Percentiles rank a stretch among this genome's conserved stretches.
These are phyloP conservation scores for Branchinecta lynchi DNA, from an alignment of 1,140 invertebrate species.

Conservation along the genomic window DNA sequence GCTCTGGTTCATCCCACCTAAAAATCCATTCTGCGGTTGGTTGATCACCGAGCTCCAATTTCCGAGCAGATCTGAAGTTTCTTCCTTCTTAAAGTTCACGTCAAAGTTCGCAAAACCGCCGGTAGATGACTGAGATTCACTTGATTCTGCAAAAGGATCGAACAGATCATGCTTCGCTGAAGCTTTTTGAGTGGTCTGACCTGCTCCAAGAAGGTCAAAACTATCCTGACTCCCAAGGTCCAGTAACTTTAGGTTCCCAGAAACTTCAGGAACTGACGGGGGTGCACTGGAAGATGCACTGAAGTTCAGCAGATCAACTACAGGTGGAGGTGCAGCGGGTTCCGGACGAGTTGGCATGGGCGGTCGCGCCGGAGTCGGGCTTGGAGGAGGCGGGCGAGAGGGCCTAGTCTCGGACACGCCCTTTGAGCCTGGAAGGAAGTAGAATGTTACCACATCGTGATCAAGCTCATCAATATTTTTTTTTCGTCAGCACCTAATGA, in stretches of 20 bases:
- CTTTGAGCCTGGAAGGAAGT: slow-evolving; percentile 2
- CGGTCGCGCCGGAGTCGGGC: slow-evolving; percentile 14
- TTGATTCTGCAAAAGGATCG: slow-evolving; percentile 24
- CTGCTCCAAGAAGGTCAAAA: slow-evolving; percentile 13
- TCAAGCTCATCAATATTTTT: too few species aligned
- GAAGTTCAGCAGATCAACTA: slow-evolving; percentile 38
- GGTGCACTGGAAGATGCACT: slow-evolving; percentile 24
- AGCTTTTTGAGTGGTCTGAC: slow-evolving; percentile 20
- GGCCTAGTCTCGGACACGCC: not conserved
- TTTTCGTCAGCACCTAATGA: too few species aligned
- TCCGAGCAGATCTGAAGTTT: slow-evolving; percentile 17
- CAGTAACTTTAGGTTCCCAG: slow-evolving; percentile 45
- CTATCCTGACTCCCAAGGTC: slow-evolving; percentile 19
- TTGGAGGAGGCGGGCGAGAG: slow-evolving; percentile 12
- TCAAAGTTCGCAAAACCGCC: slow-evolving; percentile 7
- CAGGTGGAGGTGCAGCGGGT: slow-evolving; percentile 21
- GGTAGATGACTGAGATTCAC: not conserved
- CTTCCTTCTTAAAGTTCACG: not conserved
- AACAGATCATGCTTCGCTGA: slow-evolving; percentile 25
- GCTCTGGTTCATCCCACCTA: not conserved
- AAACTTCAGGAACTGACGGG: slow-evolving; percentile 25
- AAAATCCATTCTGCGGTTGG: not conserved
- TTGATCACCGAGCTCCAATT: slow-evolving; percentile 18
- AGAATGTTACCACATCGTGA: too few species aligned
- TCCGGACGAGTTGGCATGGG: slow-evolving; percentile 21